Evolutionary conservation across 2,888 invertebrate species (phyloP).

Genomic region (Graphium colonna): DNA sequence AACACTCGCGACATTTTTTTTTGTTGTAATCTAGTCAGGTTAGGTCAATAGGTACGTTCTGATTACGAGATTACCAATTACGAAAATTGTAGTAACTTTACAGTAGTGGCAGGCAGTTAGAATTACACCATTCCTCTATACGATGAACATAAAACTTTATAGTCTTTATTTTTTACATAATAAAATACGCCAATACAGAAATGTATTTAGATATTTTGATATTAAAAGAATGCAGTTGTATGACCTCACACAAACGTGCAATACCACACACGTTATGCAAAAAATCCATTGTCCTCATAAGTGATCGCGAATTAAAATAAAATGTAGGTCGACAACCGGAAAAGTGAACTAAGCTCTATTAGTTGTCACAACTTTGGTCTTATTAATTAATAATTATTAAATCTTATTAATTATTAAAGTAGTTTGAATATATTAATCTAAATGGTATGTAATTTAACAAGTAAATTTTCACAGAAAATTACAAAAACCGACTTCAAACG

Average conservation of each 20-base stretch:
- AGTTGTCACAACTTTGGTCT: not conserved
- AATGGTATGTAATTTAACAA: slow-evolving; percentile 4
- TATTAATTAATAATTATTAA: not conserved
- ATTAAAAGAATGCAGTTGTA: slow-evolving; percentile 27
- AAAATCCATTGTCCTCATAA: slow-evolving; percentile 9
- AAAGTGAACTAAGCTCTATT: not conserved
- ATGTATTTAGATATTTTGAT: not conserved
- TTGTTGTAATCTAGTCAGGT: too few relatives aligned
- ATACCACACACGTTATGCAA: slow-evolving; percentile 10
- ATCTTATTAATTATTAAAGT: too few relatives aligned
- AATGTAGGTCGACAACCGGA: slow-evolving; percentile 5
- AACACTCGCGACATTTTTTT: too few relatives aligned
- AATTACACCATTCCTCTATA: too few relatives aligned
- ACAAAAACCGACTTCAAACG: too few relatives aligned
- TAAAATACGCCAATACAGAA: not conserved
- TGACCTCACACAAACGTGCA: not conserved
- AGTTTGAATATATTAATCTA: not conserved
- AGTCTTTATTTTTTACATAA: not conserved
- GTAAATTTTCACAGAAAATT: too few relatives aligned
- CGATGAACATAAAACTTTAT: too few relatives aligned
- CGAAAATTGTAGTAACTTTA: too few relatives aligned
- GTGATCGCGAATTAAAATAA: not conserved
- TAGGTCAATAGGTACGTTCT: too few relatives aligned
- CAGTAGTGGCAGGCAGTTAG: too few relatives aligned
- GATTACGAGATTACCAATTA: too few relatives aligned